Conservation (phyloP, 2,113 vertebrate species). For the Melierax canorus region DNA sequence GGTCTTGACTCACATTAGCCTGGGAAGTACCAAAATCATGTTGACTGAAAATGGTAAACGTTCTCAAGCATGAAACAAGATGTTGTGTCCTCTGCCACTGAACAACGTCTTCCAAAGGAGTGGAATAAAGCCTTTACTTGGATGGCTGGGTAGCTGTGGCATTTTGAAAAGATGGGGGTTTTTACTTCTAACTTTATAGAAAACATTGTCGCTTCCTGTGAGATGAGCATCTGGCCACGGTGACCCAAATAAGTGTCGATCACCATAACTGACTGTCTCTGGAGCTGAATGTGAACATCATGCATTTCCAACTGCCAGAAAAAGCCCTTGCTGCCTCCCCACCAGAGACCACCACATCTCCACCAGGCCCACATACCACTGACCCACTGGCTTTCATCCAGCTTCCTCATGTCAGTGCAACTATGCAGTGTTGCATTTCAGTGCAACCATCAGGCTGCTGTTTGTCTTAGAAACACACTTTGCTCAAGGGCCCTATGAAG, state of each 20-base stretch:
- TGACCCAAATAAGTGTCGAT: neutral
- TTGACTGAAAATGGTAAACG: neutral
- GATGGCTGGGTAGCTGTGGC: neutral
- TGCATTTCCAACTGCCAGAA: neutral
- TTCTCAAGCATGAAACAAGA: neutral
- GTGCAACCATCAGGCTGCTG: neutral
- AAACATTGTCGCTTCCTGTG: neutral
- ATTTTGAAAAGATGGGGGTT: neutral
- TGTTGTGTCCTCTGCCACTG: neutral
- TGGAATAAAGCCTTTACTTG: neutral
- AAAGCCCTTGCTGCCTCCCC: neutral
- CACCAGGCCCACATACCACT: neutral
- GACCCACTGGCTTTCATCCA: neutral
- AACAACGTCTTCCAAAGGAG: neutral
- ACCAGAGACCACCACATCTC: neutral
- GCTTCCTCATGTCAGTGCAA: neutral
- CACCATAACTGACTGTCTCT: neutral
- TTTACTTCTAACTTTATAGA: neutral
- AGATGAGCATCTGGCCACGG: neutral
- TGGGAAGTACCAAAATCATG: neutral
- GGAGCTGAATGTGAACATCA: neutral
- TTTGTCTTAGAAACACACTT: neutral
- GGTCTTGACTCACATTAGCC: neutral
- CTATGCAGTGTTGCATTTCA: neutral
- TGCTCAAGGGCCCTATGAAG: neutral